These are phyloP conservation scores for Chrysochloris asiatica DNA, from an alignment of 2,113 vertebrate species.

Conservation along the genomic window DNA sequence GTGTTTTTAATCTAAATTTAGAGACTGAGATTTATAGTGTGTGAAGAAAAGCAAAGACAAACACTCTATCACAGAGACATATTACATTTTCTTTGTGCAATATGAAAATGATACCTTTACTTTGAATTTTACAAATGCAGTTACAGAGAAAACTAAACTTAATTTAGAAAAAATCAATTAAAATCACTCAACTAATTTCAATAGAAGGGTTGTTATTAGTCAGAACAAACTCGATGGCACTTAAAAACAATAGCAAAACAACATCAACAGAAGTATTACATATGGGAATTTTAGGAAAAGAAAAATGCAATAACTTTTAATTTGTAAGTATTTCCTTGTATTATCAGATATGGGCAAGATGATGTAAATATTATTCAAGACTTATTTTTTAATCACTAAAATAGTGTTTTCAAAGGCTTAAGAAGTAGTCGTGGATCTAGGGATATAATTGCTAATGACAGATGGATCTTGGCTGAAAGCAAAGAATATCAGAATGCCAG, in stretches of 20 bases:
- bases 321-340: not conserved
- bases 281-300: not conserved
- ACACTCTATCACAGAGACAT: not conserved
- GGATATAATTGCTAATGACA: too few species aligned
- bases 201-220: too few species aligned
- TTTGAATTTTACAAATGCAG: not conserved
- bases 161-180: not conserved
- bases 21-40: constrained; percentile 18
- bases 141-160: not conserved
- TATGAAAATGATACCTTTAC: not conserved
- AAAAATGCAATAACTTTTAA: not conserved
- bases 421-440: not conserved
- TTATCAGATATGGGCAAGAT: not conserved
- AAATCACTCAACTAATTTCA: not conserved
- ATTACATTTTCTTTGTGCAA: constrained; percentile 9
- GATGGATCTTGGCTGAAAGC: too few species aligned
- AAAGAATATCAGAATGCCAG: too few species aligned
- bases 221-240: too few species aligned
- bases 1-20: constrained; percentile 54
- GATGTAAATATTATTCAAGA: not conserved
- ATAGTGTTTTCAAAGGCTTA: not conserved
- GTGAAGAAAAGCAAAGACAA: constrained; percentile 61
- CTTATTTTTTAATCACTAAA: not conserved
- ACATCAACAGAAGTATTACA: not conserved
- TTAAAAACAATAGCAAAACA: too few species aligned